phyloP scores from a whole-genome alignment of 1,140 invertebrate species.

The Dryas iulia region DNA sequence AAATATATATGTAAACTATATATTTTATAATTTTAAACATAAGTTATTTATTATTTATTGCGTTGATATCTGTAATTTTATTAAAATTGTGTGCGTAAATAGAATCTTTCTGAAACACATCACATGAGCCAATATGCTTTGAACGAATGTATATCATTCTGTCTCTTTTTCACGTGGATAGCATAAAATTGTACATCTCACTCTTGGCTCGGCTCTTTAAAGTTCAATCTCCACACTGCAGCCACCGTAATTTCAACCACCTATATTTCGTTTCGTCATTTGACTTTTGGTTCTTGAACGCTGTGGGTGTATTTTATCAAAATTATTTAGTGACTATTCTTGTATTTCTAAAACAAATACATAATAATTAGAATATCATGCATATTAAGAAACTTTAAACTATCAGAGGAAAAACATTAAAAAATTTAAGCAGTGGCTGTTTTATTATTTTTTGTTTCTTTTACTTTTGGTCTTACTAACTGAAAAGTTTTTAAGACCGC shows the following conservation, averaged over 20 bases:
- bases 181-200: background rate
- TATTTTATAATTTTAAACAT: background rate
- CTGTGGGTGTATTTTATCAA: background rate
- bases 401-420: background rate
- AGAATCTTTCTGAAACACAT: background rate
- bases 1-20: background rate
- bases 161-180: background rate
- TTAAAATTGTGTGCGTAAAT: background rate
- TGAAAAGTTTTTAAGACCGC: constrained; percentile 42
- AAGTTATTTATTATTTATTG: background rate
- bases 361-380: background rate
- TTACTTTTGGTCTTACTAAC: constrained; percentile 50
- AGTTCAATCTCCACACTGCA: background rate
- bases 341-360: no score
- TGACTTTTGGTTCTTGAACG: background rate
- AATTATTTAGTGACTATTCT: background rate
- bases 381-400: background rate
- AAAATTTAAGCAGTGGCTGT: background rate
- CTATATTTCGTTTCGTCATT: background rate
- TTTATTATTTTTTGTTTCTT: background rate
- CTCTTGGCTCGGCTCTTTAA: background rate
- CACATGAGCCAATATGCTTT: background rate
- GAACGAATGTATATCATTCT: background rate
- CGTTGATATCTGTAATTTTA: background rate
- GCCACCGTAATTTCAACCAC: background rate